Evolutionary conservation across 2,888 invertebrate species (phyloP).

Genomic region (Boloria euphrosyne): DNA sequence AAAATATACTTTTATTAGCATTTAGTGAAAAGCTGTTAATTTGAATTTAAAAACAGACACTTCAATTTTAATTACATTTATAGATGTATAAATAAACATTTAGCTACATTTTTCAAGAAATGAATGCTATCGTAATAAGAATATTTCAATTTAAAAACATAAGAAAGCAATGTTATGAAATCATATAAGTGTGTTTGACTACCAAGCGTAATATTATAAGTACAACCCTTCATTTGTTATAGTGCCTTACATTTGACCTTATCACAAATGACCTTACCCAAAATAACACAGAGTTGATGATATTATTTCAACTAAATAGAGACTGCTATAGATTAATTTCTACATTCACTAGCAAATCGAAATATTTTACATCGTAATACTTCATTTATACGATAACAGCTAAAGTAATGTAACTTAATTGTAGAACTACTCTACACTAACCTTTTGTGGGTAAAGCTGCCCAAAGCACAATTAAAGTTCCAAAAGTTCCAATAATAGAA

Average conservation of each 20-base stretch:
- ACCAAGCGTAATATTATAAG: background rate
- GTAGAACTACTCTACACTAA: too few species aligned
- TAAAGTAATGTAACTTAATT: too few species aligned
- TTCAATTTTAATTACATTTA: too few species aligned
- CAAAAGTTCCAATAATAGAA: conserved; percentile 75
- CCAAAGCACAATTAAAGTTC: conserved; percentile 71
- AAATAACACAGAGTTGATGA: background rate
- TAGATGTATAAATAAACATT: too few species aligned
- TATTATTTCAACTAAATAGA: background rate
- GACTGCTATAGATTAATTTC: background rate
- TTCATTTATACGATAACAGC: too few species aligned
- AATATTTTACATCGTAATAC: too few species aligned
- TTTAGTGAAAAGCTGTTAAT: too few species aligned
- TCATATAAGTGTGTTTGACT: background rate
- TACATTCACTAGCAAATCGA: background rate
- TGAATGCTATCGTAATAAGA: background rate
- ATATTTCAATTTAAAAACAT: background rate
- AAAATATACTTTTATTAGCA: too few species aligned
- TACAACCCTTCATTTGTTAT: conserved; percentile 2
- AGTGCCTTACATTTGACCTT: background rate
- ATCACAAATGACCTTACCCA: background rate
- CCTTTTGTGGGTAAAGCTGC: background rate
- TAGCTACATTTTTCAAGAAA: too few species aligned
- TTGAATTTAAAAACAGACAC: too few species aligned
- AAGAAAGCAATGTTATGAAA: background rate